These are phyloP conservation scores for Steinernema carpocapsae DNA, from an alignment of 2,888 invertebrate genomes.

Conservation along the genomic window DNA sequence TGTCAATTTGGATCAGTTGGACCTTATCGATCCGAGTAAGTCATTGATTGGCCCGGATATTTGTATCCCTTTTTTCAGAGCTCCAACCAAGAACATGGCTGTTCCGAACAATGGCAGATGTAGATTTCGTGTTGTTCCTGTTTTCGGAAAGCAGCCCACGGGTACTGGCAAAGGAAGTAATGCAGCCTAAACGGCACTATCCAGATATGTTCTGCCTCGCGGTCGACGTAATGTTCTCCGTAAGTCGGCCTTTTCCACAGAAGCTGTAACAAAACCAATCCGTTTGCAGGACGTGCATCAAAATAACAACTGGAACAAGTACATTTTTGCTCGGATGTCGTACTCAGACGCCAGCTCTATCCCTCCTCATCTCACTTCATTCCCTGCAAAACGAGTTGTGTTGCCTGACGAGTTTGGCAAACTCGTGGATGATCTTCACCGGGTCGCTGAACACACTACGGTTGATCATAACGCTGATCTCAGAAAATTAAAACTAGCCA, in stretches of 20 bases:
- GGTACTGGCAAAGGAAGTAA: constrained; percentile 47
- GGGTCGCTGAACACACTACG: constrained; percentile 8
- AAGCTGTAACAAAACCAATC: neutral
- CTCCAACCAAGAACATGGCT: constrained; percentile 59
- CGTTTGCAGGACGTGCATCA: constrained; percentile 10
- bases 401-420: constrained; percentile 39
- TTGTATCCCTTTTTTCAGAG: constrained; percentile 41
- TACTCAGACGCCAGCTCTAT: constrained; percentile 43
- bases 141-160: constrained; percentile 55
- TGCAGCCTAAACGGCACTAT: constrained; percentile 50
- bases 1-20: constrained; percentile 49
- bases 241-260: constrained; percentile 38
- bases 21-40: constrained; percentile 44
- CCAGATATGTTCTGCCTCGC: constrained; percentile 58
- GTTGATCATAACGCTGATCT: constrained; percentile 37
- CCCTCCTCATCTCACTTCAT: constrained; percentile 45
- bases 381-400: constrained; percentile 38
- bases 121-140: constrained; percentile 52
- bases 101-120: constrained; percentile 45
- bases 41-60: too few relatives aligned
- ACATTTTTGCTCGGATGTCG: constrained; percentile 20
- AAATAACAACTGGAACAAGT: constrained; percentile 27
- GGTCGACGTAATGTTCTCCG: constrained; percentile 51
- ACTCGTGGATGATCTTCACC: constrained; percentile 42
- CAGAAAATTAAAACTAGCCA: constrained; percentile 21